Evolutionary conservation across 2,888 invertebrate species (phyloP), one percentile per base, ranked within the genome.

Genomic region (Erebia ligea): DNA sequence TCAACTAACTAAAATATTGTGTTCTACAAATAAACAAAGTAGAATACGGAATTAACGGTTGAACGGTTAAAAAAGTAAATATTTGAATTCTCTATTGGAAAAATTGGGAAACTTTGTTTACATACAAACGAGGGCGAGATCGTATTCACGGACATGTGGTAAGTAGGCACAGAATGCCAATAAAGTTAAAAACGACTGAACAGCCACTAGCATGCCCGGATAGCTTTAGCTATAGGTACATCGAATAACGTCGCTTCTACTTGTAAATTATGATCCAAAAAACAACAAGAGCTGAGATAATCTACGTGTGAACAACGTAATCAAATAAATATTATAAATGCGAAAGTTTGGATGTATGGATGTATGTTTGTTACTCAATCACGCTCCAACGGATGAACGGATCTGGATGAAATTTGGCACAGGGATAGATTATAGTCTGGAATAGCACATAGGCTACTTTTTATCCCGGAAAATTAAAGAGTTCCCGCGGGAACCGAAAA

Each of bases 121-220:
- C 64, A 40, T 58, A 40, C 10, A 69, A 69, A 58, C 59, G 59
- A 52, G 66, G 54, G 54, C 66, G 61, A 61, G 45, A n/a, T 9
- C 62, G 66, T 34, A 45, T 48, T 34, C 56, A 56, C 17, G 19
- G n/a, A 48, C 59, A 56, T 25, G 65, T 65, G 10, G 62, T 25
- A 15, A 17, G 50, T 58, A 63, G 34, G 34, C 56, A 40, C 42
- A 52, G 50, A 52, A 68, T 54, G 59, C 65, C 61, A 70, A 70
- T 66, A 70, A 67, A 56, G 62, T 62, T 56, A 34, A 45, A 67
- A 64, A 62, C 56, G 50, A 62, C 56, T 56, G 65, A 67, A 70
- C 61, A 67, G 70, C 54, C 65, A 66, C 56, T 54, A 40, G 8
- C 65, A 40, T 54, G 52, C 64, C 34, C 40, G 48, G 13, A 52